phyloP scores from a whole-genome alignment of 64 coral and sea anemone species.

The Dendrophyllia cribrosa region DNA sequence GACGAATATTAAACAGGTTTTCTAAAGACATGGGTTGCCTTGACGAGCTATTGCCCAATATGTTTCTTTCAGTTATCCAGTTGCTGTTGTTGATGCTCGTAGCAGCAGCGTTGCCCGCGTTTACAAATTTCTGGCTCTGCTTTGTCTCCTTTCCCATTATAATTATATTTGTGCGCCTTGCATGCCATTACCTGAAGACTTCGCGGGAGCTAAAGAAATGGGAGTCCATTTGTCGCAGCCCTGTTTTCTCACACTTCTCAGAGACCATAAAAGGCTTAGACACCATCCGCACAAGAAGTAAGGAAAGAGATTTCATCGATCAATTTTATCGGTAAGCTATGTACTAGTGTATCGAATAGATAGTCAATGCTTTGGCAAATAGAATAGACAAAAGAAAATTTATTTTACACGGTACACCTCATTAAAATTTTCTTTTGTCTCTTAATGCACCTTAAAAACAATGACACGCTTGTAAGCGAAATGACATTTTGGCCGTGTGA shows the following conservation, averaged over 20 bases:
- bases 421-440: no score
- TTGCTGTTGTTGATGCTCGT: conserved; percentile 39
- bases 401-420: no score
- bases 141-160: conserved; percentile 1
- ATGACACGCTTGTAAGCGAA: no score
- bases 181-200: conserved; percentile 29
- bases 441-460: no score
- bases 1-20: conserved; percentile 53
- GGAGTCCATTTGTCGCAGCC: conserved; percentile 30
- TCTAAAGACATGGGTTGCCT: conserved; percentile 34
- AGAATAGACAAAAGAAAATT: no score
- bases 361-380: no score
- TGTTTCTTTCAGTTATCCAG: conserved; percentile 12
- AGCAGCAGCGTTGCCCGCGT: conserved; percentile 24
- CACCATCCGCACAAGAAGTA: conserved; percentile 46
- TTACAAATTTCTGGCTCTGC: conserved; percentile 16
- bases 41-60: conserved; percentile 46
- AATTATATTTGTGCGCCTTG: conserved; percentile 7
- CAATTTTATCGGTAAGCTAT: conserved; percentile 64
- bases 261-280: conserved; percentile 64
- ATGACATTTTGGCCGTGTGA: no score
- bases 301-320: conserved; percentile 32
- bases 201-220: conserved; percentile 39
- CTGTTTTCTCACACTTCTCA: no score
- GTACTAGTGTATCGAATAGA: no score